Conservation (phyloP, 2,888 invertebrate species). For the Colostygia pectinataria region DNA sequence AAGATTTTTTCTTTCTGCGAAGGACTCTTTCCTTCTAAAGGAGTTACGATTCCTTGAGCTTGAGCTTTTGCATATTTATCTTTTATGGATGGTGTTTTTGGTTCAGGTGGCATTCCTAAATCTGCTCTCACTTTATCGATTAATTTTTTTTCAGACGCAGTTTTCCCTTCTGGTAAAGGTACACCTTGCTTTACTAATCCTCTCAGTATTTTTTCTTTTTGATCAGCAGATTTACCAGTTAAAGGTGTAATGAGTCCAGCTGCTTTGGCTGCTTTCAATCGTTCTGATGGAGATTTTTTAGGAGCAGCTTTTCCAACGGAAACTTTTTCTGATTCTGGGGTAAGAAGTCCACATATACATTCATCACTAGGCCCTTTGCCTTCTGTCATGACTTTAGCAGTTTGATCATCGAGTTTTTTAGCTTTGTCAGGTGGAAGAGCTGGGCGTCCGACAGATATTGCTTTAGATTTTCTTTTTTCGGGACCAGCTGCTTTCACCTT, state of each 20-base stretch:
- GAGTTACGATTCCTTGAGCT: conserved; percentile 38
- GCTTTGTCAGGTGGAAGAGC: conserved; percentile 30
- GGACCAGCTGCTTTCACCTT: conserved; percentile 15
- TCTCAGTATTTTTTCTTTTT: conserved; percentile 41
- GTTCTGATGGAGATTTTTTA: conserved; percentile 39
- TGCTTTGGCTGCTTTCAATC: conserved; percentile 39
- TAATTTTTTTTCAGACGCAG: conserved; percentile 42
- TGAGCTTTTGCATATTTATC: conserved; percentile 31
- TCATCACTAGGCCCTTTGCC: conserved; percentile 41
- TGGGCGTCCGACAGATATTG: conserved; percentile 28
- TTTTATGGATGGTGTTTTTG: conserved; percentile 30
- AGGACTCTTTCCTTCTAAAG: conserved; percentile 40
- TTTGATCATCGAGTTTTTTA: conserved; percentile 23
- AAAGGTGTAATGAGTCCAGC: conserved; percentile 37
- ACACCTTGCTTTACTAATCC: conserved; percentile 39
- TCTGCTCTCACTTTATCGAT: conserved; percentile 35
- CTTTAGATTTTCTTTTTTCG: conserved; percentile 13
- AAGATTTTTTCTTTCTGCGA: conserved; percentile 40
- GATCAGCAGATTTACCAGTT: conserved; percentile 38
- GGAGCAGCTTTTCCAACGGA: conserved; percentile 24
- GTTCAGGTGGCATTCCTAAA: conserved; percentile 32
- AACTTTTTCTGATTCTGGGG: conserved; percentile 29
- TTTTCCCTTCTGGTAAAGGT: conserved; percentile 45
- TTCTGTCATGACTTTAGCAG: conserved; percentile 39
- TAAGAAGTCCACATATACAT: conserved; percentile 41